Base-by-base conservation (phyloP, 64 coral and sea anemone species). In the Montipora capricornis region DNA sequence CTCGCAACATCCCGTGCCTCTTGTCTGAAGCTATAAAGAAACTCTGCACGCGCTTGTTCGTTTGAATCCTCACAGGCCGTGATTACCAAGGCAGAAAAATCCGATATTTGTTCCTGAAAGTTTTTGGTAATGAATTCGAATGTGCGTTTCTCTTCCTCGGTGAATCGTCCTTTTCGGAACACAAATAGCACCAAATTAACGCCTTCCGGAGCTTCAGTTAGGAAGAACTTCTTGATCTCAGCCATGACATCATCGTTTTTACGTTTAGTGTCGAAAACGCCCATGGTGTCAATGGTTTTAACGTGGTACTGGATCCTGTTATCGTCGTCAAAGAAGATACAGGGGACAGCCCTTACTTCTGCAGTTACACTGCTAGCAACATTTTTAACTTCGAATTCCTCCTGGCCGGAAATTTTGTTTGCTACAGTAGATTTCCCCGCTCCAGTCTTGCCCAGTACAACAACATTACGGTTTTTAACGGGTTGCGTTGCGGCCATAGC, bases 381-480 rank as follows among this genome's bases (percentile, higher is more conserved):
- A 3, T 5, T 16, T 2, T 49, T 44, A 12, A 89, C 87, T 19
- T 14, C 46, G 20, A 89, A 89, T 19, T 22, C 44, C 52, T 24
- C 0, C 29, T 64, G 14, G 44, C 55, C 87, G 4, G 26, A 16
- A 24, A 89, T 89, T 60, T 89, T 57, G 52, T 89, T 89, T 58
- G 73, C 73, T 10, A 89, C 74, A 14, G 87, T 76, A 17, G 87
- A 89, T 61, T 89, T 89, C 4, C 74, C 74, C 44, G 52, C 20
- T 1, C 87, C 73, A 24, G 87, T 89, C 59, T 89, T 89, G 15
- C 87, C 87, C 24, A 89, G 1, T 13, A 89, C 73, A 29, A 89
- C 19, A 74, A 89, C 74, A 78, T 77, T 89, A 24, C 87, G 87
- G 17, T 49, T 77, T 55, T 77, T 12, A 29, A 89, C 5, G 3